phyloP scores from a whole-genome alignment of 1,140 invertebrate species.

The Papilio xuthus region DNA sequence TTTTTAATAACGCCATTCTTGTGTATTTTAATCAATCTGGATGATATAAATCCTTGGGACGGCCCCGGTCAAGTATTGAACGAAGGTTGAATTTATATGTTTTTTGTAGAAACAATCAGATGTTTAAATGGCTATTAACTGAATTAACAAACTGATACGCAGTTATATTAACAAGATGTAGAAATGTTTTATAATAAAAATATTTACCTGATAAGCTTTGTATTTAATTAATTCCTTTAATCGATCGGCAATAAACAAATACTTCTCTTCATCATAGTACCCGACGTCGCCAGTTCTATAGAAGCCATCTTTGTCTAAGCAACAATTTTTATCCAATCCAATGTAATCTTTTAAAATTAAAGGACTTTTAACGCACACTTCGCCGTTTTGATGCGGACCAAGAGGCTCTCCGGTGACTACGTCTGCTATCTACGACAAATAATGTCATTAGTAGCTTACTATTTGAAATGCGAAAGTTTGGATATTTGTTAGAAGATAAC shows the following conservation, averaged over 20 bases:
- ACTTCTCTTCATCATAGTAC: slow-evolving; percentile 86
- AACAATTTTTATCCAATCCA: slow-evolving; percentile 83
- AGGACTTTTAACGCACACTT: slow-evolving; percentile 86
- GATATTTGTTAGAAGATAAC: no score
- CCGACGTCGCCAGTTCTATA: slow-evolving; percentile 90
- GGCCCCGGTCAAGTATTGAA: no score
- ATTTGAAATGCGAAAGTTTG: no score
- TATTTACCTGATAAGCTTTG: slow-evolving; percentile 86
- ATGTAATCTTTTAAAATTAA: slow-evolving; percentile 86
- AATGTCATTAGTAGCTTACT: no score
- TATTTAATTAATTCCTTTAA: slow-evolving; percentile 92
- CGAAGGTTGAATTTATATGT: no score
- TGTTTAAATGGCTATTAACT: no score
- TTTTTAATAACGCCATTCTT: no score
- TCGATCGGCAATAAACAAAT: slow-evolving; percentile 87
- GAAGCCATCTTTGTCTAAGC: slow-evolving; percentile 88
- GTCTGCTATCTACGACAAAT: slow-evolving; percentile 79
- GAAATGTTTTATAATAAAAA: not conserved
- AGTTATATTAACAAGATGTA: no score
- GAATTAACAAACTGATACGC: no score
- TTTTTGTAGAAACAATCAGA: no score
- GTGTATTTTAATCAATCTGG: no score
- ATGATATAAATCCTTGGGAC: no score
- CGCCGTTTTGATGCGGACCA: slow-evolving; percentile 84
- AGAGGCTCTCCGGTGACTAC: slow-evolving; percentile 82